Base-by-base conservation (phyloP, 2,113 vertebrate species). In the Callorhinus ursinus region DNA sequence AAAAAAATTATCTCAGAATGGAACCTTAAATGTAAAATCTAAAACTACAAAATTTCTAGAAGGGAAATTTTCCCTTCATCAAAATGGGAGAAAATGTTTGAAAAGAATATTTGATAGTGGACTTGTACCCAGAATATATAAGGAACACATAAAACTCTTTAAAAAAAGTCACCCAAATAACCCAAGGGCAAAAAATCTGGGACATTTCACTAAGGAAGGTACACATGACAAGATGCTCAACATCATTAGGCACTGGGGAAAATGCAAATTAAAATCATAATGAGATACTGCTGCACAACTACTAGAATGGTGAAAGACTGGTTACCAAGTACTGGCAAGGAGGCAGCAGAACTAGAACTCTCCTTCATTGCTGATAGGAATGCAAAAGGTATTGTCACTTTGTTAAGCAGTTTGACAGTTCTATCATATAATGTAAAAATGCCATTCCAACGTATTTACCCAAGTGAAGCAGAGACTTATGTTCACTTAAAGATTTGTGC, bases 81-180 rank as follows among this genome's bases (percentile, higher is more conserved):
- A 89, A 88, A 91, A 88, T 26, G 65, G 71, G n/a, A 89, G 57
- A 93, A 95, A 80, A 92, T 61, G 36, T 87, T 90, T 71, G 19
- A n/a, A 87, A 93, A 83, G 26, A 36, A 31, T 36, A 74, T 83
- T 76, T 90, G 49, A 95, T 28, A 69, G 3, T n/a, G 24, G 31
- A 91, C 9, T 85, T 93, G 1, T 61, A 88, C 74, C 4, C 61
- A 88, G 61, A 96, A 74, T 86, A 82, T 55, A 79, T 85, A 88
- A 91, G 84, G 55, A 79, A 36, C 31, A 91, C 12, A 55, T 22
- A 69, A 80, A 95, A 76, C 0, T 69, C 59, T 90, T 51, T 72
- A 65, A 87, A 86, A 57, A 74, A 49, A 74, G 3, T 14, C 51
- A 10, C 12, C 33, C 14, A 88, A 88, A 67, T 82, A 76, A 77